phyloP scores from a whole-genome alignment of 2,888 invertebrate genomes.

The Xestia rhomboidea region DNA sequence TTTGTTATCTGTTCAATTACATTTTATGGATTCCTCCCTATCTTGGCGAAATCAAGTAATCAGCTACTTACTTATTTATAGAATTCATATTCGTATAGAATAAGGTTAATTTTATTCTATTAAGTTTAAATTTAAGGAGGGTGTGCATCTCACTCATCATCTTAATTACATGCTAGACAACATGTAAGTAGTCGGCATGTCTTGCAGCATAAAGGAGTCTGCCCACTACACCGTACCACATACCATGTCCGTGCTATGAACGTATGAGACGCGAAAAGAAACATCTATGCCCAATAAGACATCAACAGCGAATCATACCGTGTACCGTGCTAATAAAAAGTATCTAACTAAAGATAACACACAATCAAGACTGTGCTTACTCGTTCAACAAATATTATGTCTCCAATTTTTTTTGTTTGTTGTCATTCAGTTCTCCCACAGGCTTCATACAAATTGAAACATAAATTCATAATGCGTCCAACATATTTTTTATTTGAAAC shows the following conservation, averaged over 20 bases:
- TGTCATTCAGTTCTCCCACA: slow-evolving; percentile 17
- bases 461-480: not conserved
- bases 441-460: slow-evolving; percentile 4
- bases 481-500: not conserved
- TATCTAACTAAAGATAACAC: slow-evolving; percentile 1
- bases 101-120: not conserved
- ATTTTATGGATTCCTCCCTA: not conserved
- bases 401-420: slow-evolving; percentile 4
- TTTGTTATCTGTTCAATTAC: slow-evolving; percentile 20
- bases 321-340: slow-evolving; percentile 12
- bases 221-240: not conserved
- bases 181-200: not conserved
- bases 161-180: not conserved
- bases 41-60: not conserved
- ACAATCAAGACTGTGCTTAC: not conserved
- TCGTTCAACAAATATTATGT: slow-evolving; percentile 17
- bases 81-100: not conserved
- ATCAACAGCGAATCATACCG: not conserved
- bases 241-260: not conserved
- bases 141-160: not conserved
- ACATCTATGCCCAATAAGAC: not conserved
- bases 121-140: not conserved
- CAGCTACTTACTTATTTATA: not conserved
- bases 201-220: slow-evolving; percentile 1
- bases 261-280: not conserved